Conservation (phyloP, 2,113 vertebrate genomes). For the Siniperca chuatsi region DNA sequence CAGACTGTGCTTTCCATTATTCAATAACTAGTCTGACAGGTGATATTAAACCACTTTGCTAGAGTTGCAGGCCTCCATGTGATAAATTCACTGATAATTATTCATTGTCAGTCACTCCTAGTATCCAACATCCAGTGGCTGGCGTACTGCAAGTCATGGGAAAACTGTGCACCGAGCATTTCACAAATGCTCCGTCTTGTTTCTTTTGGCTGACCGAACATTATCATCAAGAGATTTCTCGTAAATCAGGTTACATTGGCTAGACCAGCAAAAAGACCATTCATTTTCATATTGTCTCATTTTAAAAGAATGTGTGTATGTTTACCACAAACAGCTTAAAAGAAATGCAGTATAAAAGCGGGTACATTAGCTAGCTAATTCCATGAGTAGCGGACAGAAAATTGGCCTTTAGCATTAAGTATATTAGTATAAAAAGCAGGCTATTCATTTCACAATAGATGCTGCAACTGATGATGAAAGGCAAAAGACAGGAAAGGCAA, state of each 20-base stretch:
- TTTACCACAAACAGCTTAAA: constrained; percentile 12
- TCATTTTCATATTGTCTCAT: constrained; percentile 17
- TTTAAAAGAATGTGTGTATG: constrained; percentile 9
- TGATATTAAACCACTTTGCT: constrained; percentile 46
- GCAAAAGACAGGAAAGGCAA: constrained; percentile 23
- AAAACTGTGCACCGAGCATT: constrained; percentile 23
- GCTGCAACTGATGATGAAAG: constrained; percentile 47
- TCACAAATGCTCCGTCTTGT: constrained; percentile 27
- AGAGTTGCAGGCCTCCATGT: constrained; percentile 9
- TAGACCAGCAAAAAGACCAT: background rate
- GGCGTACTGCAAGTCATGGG: constrained; percentile 1
- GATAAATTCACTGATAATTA: constrained; percentile 38
- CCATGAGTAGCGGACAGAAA: constrained; percentile 15
- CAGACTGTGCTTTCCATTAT: constrained; percentile 19
- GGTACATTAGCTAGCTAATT: background rate
- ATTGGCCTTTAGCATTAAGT: constrained; percentile 10
- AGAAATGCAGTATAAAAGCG: background rate
- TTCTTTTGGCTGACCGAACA: constrained; percentile 18
- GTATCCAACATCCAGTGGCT: constrained; percentile 28
- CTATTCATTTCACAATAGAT: constrained; percentile 17
- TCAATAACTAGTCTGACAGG: constrained; percentile 44
- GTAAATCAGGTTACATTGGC: constrained; percentile 31
- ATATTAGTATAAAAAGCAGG: constrained; percentile 7
- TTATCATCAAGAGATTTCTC: constrained; percentile 31
- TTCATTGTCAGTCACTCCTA: constrained; percentile 39